These are phyloP conservation scores for Abrostola tripartita DNA, from an alignment of 2,888 invertebrate species.

Conservation along the genomic window DNA sequence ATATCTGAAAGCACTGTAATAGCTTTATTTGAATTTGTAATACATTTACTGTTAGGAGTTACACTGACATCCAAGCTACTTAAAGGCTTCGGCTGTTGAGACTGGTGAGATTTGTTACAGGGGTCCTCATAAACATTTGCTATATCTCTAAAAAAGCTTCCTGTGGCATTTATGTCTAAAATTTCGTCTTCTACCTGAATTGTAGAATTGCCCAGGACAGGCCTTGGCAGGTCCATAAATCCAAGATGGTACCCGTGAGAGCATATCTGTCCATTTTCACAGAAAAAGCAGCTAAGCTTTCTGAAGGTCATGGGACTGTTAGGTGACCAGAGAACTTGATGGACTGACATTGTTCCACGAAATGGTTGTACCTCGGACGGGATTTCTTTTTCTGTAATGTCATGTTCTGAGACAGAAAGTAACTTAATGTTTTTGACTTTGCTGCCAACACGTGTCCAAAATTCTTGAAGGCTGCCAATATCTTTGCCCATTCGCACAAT, in stretches of 20 bases:
- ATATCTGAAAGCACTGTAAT: constrained; percentile 1
- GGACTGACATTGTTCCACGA: constrained; percentile 32
- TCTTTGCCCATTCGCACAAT: constrained; percentile 17
- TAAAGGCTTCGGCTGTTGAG: not conserved
- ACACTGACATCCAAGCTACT: constrained; percentile 1
- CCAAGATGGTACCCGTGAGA: constrained; percentile 1
- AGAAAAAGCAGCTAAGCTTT: constrained; percentile 30
- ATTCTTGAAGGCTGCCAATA: constrained; percentile 16
- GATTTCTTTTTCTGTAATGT: constrained; percentile 15
- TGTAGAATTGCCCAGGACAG: not conserved
- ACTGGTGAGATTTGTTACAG: not conserved
- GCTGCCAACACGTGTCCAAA: constrained; percentile 8
- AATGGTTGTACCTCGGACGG: constrained; percentile 22
- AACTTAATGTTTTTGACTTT: constrained; percentile 17
- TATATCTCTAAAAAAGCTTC: constrained; percentile 1
- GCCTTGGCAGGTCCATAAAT: constrained; percentile 1
- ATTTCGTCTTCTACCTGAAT: not conserved
- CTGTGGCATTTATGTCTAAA: not conserved
- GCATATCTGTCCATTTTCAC: constrained; percentile 20
- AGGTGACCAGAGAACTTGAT: constrained; percentile 31
- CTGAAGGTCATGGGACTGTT: constrained; percentile 21
- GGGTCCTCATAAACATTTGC: not conserved
- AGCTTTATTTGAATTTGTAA: not conserved
- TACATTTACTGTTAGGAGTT: constrained; percentile 1
- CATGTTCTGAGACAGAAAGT: constrained; percentile 22